Percentiles rank a stretch among this genome's conserved stretches.
Evolutionary conservation across 1,140 invertebrate genomes (phyloP).

Genomic region (Metopolophium dirhodum): DNA sequence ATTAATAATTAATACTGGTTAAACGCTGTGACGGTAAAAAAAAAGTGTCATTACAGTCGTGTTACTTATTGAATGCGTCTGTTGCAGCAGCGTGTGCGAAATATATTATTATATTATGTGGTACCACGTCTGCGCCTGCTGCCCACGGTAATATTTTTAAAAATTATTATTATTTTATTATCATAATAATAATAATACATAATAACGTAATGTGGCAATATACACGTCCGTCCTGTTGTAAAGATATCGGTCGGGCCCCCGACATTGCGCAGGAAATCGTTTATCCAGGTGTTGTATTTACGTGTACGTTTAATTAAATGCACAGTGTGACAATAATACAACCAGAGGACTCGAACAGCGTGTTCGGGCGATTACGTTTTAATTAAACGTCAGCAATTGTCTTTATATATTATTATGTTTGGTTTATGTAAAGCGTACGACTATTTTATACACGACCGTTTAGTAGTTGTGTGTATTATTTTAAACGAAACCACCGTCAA

Average conservation of each 20-base stretch:
- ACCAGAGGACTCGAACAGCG: neutral
- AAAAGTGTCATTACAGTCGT: neutral
- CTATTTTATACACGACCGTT: slow-evolving; percentile 16
- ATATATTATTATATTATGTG: no score
- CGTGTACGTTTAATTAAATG: neutral
- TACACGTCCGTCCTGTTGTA: neutral
- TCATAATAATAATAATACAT: neutral
- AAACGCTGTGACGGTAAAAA: neutral
- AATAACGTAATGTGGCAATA: neutral
- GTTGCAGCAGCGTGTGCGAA: neutral
- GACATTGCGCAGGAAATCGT: neutral
- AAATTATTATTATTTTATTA: neutral
- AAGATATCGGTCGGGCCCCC: neutral
- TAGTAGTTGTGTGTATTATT: neutral
- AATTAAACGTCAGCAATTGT: neutral
- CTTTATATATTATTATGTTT: neutral
- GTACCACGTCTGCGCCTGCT: neutral
- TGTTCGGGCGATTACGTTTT: slow-evolving; percentile 27
- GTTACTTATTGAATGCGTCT: neutral
- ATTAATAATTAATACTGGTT: neutral
- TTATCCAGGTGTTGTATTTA: slow-evolving; percentile 25
- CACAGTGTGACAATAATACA: neutral
- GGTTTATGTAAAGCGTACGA: slow-evolving; percentile 10
- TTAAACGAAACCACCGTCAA: neutral
- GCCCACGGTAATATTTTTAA: neutral